Percentiles rank a stretch among this genome's conserved stretches.
Conservation (phyloP, 2,888 invertebrate genomes). For the Cistogaster globosa region DNA sequence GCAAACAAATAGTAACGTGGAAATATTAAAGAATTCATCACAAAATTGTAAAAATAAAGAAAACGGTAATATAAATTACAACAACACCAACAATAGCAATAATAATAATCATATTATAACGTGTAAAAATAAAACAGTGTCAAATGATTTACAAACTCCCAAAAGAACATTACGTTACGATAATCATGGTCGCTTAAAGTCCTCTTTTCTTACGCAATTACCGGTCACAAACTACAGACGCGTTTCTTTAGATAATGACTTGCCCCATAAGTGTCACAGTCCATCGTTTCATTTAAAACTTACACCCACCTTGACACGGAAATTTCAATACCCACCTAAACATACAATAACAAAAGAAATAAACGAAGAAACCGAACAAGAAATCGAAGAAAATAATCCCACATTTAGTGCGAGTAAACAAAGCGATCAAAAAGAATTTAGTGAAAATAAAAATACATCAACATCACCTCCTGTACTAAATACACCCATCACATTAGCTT, state of each 20-base stretch:
- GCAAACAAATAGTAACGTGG: not conserved
- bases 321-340: slow-evolving; percentile 64
- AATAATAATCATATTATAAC: not conserved
- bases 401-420: not conserved
- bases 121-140: not conserved
- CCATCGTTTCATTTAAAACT: slow-evolving; percentile 47
- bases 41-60: not conserved
- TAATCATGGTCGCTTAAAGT: slow-evolving; percentile 77
- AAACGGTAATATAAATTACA: not conserved
- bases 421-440: not conserved
- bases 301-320: slow-evolving; percentile 62
- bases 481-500: slow-evolving; percentile 60
- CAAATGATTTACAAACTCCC: slow-evolving; percentile 41
- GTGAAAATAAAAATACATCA: slow-evolving; percentile 16
- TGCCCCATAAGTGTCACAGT: slow-evolving; percentile 25
- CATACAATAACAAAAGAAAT: slow-evolving; percentile 61
- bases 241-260: slow-evolving; percentile 53
- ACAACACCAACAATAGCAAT: slow-evolving; percentile 4
- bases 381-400: slow-evolving; percentile 47
- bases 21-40: not conserved
- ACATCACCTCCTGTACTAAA: slow-evolving; percentile 10
- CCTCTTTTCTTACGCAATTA: slow-evolving; percentile 67
- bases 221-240: slow-evolving; percentile 59
- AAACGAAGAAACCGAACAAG: slow-evolving; percentile 66
- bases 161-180: slow-evolving; percentile 78